These are phyloP conservation scores for Dermolepida albohirtum DNA, from an alignment of 2,888 invertebrate genomes.

Conservation along the genomic window DNA sequence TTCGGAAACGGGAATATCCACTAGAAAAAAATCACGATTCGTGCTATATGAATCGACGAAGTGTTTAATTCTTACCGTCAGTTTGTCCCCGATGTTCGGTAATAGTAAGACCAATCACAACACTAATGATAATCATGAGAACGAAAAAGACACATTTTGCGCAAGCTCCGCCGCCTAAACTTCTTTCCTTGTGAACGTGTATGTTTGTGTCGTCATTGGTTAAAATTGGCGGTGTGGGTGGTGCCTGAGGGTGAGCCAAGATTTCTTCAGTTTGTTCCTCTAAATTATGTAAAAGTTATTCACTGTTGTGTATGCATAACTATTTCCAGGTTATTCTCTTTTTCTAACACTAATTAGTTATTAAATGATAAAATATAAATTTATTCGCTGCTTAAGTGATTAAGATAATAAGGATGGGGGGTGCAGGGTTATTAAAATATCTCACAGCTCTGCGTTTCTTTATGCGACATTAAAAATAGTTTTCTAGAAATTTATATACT, in stretches of 20 bases:
- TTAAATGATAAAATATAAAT: too few species aligned
- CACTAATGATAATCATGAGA: conserved; percentile 77
- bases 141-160: conserved; percentile 86
- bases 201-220: conserved; percentile 76
- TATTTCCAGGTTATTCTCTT: too few species aligned
- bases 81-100: conserved; percentile 82
- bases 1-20: conserved; percentile 72
- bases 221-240: conserved; percentile 51
- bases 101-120: conserved; percentile 82
- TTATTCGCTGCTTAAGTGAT: too few species aligned
- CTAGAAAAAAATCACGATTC: conserved; percentile 58
- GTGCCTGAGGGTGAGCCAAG: conserved; percentile 56
- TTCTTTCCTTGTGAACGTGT: conserved; percentile 81
- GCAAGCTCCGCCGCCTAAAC: conserved; percentile 86
- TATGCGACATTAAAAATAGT: conserved; percentile 38
- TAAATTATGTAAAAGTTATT: conserved; percentile 19
- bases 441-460: neutral
- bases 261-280: conserved; percentile 50
- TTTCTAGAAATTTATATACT: conserved; percentile 13
- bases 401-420: too few species aligned
- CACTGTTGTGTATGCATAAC: neutral
- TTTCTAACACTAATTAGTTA: too few species aligned
- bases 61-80: conserved; percentile 74
- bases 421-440: conserved; percentile 5
- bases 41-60: conserved; percentile 2